These are phyloP conservation scores for Microplitis mediator DNA, from an alignment of 1,140 invertebrate genomes.

Conservation along the genomic window DNA sequence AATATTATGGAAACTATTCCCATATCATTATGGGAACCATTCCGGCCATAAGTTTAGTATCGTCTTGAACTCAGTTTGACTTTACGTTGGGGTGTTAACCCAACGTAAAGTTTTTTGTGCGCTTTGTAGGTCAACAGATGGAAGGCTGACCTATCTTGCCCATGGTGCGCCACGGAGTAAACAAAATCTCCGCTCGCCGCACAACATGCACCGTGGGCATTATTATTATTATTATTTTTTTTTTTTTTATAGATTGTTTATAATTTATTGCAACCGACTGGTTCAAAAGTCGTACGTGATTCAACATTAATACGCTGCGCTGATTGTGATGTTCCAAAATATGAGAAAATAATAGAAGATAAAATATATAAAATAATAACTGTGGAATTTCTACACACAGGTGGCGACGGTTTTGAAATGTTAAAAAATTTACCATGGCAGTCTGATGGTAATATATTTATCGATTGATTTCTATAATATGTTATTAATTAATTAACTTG, in stretches of 20 bases:
- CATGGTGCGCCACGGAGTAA: too few species aligned
- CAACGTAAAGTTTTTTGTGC: too few species aligned
- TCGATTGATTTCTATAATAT: background rate
- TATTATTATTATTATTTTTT: too few species aligned
- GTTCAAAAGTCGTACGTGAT: conserved; percentile 55
- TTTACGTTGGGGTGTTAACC: too few species aligned
- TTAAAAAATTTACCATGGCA: conserved; percentile 41
- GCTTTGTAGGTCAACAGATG: too few species aligned
- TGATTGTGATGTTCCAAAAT: conserved; percentile 60
- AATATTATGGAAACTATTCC: too few species aligned
- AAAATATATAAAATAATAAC: conserved; percentile 63
- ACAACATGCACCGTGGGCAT: too few species aligned
- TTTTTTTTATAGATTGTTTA: conserved; percentile 50
- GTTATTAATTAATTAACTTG: background rate
- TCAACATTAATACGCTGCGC: conserved; percentile 62
- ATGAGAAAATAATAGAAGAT: conserved; percentile 53
- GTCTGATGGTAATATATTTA: background rate
- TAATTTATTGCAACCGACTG: conserved; percentile 60
- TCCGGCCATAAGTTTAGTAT: too few species aligned
- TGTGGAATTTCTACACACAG: conserved; percentile 56
- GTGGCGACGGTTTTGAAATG: conserved; percentile 61
- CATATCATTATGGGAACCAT: too few species aligned
- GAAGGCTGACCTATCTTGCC: too few species aligned
- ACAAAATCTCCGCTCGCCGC: too few species aligned
- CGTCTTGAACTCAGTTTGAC: too few species aligned